phyloP scores from a whole-genome alignment of 2,113 vertebrate species.

The Pongo pygmaeus region DNA sequence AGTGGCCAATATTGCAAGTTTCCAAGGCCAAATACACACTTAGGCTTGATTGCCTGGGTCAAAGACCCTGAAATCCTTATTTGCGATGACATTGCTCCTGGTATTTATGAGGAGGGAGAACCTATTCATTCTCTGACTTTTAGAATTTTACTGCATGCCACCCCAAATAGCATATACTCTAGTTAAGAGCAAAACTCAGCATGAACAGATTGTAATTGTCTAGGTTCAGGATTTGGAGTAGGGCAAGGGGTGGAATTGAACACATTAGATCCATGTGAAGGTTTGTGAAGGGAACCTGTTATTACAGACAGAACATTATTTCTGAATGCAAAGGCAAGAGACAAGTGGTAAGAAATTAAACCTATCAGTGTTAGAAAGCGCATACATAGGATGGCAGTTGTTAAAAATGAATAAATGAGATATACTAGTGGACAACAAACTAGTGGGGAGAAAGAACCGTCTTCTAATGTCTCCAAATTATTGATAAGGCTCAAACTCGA shows the following conservation, averaged over 20 bases:
- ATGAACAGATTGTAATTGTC: background rate
- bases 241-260: background rate
- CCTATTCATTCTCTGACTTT: background rate
- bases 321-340: background rate
- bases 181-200: background rate
- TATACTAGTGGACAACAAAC: fast-evolving
- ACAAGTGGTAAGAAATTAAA: background rate
- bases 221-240: background rate
- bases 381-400: background rate
- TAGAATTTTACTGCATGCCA: background rate
- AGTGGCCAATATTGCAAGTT: background rate
- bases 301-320: background rate
- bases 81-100: background rate
- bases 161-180: background rate
- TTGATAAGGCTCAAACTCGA: background rate
- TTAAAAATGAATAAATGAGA: background rate
- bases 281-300: background rate
- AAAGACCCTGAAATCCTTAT: background rate
- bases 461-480: background rate
- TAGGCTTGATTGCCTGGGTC: background rate
- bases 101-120: background rate
- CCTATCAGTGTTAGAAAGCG: background rate
- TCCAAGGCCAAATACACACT: background rate
- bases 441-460: background rate
- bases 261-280: background rate